Base-by-base conservation (phyloP, 2,113 vertebrate species). In the Uropsilus gracilis region DNA sequence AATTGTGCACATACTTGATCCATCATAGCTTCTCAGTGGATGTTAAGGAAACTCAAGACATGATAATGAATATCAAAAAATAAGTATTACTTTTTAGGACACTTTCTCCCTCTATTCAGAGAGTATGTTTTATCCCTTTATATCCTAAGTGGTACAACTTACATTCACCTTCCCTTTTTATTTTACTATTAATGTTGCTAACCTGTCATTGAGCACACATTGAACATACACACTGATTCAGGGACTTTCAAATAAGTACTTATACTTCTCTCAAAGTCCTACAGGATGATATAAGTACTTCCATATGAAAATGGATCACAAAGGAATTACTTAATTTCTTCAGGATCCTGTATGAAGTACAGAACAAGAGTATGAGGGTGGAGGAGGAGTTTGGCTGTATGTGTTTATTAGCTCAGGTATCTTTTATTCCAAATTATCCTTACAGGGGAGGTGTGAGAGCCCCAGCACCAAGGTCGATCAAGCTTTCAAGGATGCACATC, bases 251-350 rank as follows among this genome's bases (percentile, higher is more conserved):
- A 16, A 22, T 6, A 68, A 18, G n/a, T 30, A 55, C 37, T 32
- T 7, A n/a, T 46, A 37, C 28, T 63, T 18, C 72, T 63, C 10
- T 5, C 7, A 11, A 44, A 78, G 37, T 24, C 22, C 37, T 24
- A 20, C 10, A 2, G 16, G 34, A 22, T 17, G 0, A 0, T 30
- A 5, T 0, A 16, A n/a, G 0, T 37, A 6, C 53, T 61, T 94
- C n/a, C 30, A 24, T 48, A 72, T 95, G 5, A 22, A 76, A 69
- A 10, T 20, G 24, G 53, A 22, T 3, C 12, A 30, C 73, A 75
- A 64, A 42, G 14, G 37, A 30, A n/a, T 42, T 8, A 11, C 50
- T 26, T 53, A 4, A 8, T 81, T 42, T 81, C 57, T 75, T 28
- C 5, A 16, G 42, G 42, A 34, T 77, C 34, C 3, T 11, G 4